Conservation (phyloP, 1,140 invertebrate genomes). For the Parapsyche elsis region DNA sequence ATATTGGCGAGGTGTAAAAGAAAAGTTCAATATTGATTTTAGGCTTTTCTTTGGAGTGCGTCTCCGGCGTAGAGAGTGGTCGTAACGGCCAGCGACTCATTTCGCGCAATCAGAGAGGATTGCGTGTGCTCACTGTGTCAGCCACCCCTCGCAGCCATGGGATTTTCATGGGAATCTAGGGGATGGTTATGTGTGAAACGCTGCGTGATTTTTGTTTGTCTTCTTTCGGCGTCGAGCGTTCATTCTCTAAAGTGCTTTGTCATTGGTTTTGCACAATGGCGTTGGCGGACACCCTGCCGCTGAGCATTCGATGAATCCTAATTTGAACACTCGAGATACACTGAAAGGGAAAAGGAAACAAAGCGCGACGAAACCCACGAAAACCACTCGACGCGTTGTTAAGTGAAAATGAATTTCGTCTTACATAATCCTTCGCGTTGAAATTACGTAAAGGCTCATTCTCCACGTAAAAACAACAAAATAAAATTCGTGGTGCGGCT, state of each 20-base stretch:
- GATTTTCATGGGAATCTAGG: neutral
- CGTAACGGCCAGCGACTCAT: neutral
- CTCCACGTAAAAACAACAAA: too few relatives aligned
- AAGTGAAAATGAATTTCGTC: conserved; percentile 35
- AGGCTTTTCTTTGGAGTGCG: conserved; percentile 5
- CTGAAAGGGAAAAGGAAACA: conserved; percentile 20
- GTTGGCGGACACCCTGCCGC: neutral
- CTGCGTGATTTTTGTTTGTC: conserved; percentile 42
- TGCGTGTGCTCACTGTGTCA: neutral
- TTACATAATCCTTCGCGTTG: neutral
- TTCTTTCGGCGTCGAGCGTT: conserved; percentile 10
- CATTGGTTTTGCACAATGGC: conserved; percentile 28
- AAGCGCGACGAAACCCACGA: neutral
- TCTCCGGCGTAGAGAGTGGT: too few relatives aligned
- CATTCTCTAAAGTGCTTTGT: conserved; percentile 42
- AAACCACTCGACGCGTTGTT: conserved; percentile 6
- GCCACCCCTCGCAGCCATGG: neutral
- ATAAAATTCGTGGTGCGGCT: too few relatives aligned
- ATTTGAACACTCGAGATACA: conserved; percentile 3
- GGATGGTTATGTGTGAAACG: neutral
- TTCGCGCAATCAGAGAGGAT: conserved; percentile 6
- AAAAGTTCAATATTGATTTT: conserved; percentile 25
- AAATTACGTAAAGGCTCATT: too few relatives aligned
- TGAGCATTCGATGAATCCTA: conserved; percentile 23
- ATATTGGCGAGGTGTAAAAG: neutral